phyloP scores from a whole-genome alignment of 2,888 invertebrate genomes.

The Conistra vaccinii region DNA sequence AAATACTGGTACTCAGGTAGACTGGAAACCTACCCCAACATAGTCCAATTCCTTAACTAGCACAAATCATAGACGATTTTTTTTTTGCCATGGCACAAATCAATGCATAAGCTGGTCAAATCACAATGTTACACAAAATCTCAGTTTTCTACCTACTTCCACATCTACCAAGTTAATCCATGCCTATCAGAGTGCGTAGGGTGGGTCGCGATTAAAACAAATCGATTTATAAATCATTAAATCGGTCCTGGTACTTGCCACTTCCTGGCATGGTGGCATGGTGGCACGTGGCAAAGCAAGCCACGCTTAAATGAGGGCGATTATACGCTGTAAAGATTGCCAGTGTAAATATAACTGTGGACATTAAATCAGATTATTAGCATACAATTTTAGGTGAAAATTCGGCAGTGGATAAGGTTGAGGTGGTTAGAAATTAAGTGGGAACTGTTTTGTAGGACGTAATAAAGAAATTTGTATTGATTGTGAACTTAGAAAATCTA shows the following conservation, averaged over 20 bases:
- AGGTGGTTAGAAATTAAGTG: conserved; percentile 38
- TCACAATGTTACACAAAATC: not conserved
- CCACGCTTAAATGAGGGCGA: conserved; percentile 64
- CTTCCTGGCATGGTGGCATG: conserved; percentile 70
- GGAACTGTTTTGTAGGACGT: conserved; percentile 4
- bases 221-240: conserved; percentile 88
- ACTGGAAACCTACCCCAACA: too few species aligned
- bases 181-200: conserved; percentile 65
- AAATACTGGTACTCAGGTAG: too few species aligned
- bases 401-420: not conserved
- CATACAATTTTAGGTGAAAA: conserved; percentile 56
- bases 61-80: too few species aligned
- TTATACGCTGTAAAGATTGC: conserved; percentile 67
- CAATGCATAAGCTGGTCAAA: not conserved
- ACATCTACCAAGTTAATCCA: conserved; percentile 49
- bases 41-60: too few species aligned
- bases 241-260: conserved; percentile 79
- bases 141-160: conserved; percentile 37
- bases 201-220: conserved; percentile 82
- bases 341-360: conserved; percentile 64
- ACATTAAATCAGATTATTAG: conserved; percentile 61
- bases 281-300: conserved; percentile 78
- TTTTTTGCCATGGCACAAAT: too few species aligned
- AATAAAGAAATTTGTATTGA: conserved; percentile 26
- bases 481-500: not conserved